A percentile compares a stretch with the other conserved stretches of the same genome.
phyloP scores from a whole-genome alignment of 2,888 invertebrate species.

The Parnassius orleans region DNA sequence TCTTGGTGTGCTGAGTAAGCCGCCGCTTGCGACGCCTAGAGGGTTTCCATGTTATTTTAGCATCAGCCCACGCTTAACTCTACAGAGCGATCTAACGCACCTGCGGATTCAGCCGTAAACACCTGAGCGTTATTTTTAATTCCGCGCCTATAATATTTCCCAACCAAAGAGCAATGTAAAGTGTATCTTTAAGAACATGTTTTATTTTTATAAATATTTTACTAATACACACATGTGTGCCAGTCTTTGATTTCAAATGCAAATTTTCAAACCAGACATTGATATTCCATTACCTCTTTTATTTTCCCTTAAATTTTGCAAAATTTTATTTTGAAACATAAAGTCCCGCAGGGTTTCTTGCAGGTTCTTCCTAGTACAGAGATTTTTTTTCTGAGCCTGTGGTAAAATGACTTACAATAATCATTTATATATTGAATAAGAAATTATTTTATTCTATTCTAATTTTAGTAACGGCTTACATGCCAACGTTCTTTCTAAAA shows the following conservation, averaged over 20 bases:
- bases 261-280: too few species aligned
- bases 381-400: too few species aligned
- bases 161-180: conserved; percentile 16
- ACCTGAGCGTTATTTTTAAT: conserved; percentile 69
- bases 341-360: too few species aligned
- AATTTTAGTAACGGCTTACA: too few species aligned
- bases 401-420: too few species aligned
- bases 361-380: too few species aligned
- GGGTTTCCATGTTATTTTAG: conserved; percentile 72
- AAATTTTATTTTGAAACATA: too few species aligned
- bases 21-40: conserved; percentile 40
- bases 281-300: too few species aligned
- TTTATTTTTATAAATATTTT: not conserved
- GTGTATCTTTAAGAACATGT: not conserved
- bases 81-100: conserved; percentile 65
- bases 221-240: not conserved
- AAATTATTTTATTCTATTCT: too few species aligned
- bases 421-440: not conserved
- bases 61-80: conserved; percentile 59
- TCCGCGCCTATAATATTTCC: conserved; percentile 50
- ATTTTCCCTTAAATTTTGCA: too few species aligned
- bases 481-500: too few species aligned
- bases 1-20: conserved; percentile 64
- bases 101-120: conserved; percentile 60
- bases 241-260: too few species aligned